These are phyloP conservation scores for Stercorarius parasiticus DNA, from an alignment of 2,113 vertebrate genomes.

Conservation along the genomic window DNA sequence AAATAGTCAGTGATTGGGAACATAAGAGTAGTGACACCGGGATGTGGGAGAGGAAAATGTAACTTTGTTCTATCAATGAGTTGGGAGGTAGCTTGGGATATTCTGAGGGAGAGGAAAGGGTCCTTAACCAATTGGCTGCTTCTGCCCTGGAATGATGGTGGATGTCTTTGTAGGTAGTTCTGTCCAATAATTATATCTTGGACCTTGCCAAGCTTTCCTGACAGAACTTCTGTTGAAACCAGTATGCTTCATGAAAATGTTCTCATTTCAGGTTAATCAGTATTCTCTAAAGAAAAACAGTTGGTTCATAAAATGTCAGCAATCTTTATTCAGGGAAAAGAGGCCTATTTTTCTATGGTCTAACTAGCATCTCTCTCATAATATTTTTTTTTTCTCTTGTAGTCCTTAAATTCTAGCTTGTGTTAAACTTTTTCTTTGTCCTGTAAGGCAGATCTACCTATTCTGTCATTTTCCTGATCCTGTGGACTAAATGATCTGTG, in stretches of 20 bases:
- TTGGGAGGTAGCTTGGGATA: background rate
- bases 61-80: background rate
- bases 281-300: background rate
- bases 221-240: background rate
- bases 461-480: background rate
- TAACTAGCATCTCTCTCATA: background rate
- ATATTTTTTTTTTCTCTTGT: background rate
- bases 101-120: background rate
- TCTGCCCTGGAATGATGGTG: background rate
- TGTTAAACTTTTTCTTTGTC: background rate
- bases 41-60: background rate
- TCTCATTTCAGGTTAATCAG: background rate
- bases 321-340: background rate
- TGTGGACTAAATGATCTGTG: background rate
- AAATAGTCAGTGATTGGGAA: background rate
- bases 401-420: background rate
- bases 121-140: background rate
- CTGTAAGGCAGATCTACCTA: background rate
- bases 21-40: background rate
- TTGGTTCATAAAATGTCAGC: background rate
- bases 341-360: background rate
- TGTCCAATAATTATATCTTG: background rate
- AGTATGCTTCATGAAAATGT: background rate
- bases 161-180: background rate
- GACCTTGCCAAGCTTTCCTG: background rate